These are phyloP conservation scores for Globodera ellingtonae DNA, from an alignment of 1,140 invertebrate species.

Conservation along the genomic window DNA sequence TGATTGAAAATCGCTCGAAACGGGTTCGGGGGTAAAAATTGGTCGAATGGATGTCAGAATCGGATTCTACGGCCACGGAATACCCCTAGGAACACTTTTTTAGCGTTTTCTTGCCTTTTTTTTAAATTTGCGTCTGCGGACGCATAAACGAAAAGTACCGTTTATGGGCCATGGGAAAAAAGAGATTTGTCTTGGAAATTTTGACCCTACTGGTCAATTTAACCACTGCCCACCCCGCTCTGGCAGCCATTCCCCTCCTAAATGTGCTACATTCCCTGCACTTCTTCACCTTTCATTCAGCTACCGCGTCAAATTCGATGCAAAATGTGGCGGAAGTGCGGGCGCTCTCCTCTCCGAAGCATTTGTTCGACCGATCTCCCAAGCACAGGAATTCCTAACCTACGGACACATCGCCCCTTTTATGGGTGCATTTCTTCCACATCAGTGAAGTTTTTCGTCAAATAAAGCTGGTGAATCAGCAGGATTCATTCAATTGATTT, in stretches of 20 bases:
- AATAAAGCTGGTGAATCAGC: background rate
- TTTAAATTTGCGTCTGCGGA: too few species aligned
- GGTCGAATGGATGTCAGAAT: too few species aligned
- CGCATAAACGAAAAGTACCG: too few species aligned
- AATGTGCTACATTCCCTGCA: background rate
- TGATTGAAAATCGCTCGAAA: too few species aligned
- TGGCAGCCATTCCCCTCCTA: too few species aligned
- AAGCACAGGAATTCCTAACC: conserved; percentile 32
- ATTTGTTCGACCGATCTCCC: conserved; percentile 37
- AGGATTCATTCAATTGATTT: background rate
- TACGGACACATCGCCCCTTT: conserved; percentile 25
- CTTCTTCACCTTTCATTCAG: background rate
- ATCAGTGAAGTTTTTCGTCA: conserved; percentile 27
- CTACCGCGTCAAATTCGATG: conserved; percentile 29
- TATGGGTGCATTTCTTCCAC: conserved; percentile 33
- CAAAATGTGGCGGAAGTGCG: conserved; percentile 31
- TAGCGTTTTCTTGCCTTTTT: background rate
- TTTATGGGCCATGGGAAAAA: too few species aligned
- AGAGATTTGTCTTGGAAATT: too few species aligned
- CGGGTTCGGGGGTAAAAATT: too few species aligned
- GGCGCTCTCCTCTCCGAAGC: conserved; percentile 34
- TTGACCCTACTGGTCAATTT: too few species aligned
- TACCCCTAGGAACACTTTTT: too few species aligned
- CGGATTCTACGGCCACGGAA: too few species aligned
- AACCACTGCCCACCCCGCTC: too few species aligned